Base-by-base conservation (phyloP, 2,888 invertebrate genomes). In the Idaea aversata region DNA sequence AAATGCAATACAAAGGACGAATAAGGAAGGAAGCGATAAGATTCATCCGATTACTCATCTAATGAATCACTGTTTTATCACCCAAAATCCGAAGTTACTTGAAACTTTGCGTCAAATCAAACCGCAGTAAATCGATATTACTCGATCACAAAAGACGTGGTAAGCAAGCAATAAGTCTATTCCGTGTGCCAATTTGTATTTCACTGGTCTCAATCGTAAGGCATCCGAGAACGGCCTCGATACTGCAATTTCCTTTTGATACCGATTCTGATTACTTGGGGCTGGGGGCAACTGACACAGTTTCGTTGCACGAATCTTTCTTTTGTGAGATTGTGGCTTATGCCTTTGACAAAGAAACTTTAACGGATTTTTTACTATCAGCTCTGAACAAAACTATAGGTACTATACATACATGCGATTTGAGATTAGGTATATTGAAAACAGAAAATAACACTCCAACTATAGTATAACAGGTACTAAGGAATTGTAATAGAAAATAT, bases 181-280 rank as follows among this genome's bases (percentile, higher is more conserved):
- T 73, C 59, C 69, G 63, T 70, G 59, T 71, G 69, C 65, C 63
- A 73, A 76, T 74, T 77, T 76, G 76, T 75, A 75, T 76, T 72
- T 66, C 74, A 76, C 75, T 71, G 66, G 70, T 68, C 72, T 76
- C 72, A 63, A 72, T 77, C 71, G 70, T 75, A 78, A 85, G 84
- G 85, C 82, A 81, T 84, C 83, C 84, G 82, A 75, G 76, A 72
- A 80, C 72, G 79, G 82, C 80, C 80, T 82, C 69, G 81, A 84
- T 84, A 82, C 81, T 78, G 80, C 81, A 84, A 88, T 88, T 85
- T 88, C 87, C 81, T 75, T 75, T 79, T 72, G 75, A 76, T 74
- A 76, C 71, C 67, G 76, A 74, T 81, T 80, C 75, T 77, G 75
- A 79, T 80, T 80, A 76, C 75, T 72, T 77, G 72, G 72, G 73